Percentiles rank a stretch among this genome's conserved stretches.
Conservation (phyloP, 2,888 invertebrate genomes). For the Lasioglossum vierecki region DNA sequence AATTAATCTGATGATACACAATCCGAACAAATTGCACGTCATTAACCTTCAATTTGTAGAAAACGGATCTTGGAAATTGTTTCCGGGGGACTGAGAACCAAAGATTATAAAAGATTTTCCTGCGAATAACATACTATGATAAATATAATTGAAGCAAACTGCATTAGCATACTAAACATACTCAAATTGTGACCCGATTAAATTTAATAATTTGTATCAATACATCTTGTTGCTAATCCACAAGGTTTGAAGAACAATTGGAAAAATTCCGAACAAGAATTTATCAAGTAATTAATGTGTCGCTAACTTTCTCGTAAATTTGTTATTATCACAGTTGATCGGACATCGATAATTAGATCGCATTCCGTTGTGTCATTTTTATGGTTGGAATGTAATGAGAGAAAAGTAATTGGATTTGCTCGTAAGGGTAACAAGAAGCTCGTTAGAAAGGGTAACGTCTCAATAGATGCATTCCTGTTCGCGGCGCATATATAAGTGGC, state of each 20-base stretch:
- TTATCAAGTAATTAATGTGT: background rate
- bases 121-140: background rate
- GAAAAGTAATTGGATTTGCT: constrained; percentile 45
- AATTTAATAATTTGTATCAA: background rate
- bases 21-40: background rate
- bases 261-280: background rate
- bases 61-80: background rate
- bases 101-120: background rate
- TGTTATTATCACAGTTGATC: background rate
- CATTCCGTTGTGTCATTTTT: background rate
- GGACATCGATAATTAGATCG: background rate
- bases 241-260: background rate
- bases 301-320: background rate
- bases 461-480: constrained; percentile 54
- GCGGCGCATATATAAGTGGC: constrained; percentile 51
- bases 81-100: background rate
- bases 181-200: background rate
- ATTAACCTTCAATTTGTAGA: background rate
- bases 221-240: too few relatives aligned
- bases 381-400: background rate
- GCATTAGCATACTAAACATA: background rate
- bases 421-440: constrained; percentile 43
- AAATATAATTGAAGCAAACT: background rate
- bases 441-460: constrained; percentile 62
- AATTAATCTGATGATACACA: background rate